Base-by-base conservation (phyloP, 1,140 invertebrate species). In the Cotesia glomerata region DNA sequence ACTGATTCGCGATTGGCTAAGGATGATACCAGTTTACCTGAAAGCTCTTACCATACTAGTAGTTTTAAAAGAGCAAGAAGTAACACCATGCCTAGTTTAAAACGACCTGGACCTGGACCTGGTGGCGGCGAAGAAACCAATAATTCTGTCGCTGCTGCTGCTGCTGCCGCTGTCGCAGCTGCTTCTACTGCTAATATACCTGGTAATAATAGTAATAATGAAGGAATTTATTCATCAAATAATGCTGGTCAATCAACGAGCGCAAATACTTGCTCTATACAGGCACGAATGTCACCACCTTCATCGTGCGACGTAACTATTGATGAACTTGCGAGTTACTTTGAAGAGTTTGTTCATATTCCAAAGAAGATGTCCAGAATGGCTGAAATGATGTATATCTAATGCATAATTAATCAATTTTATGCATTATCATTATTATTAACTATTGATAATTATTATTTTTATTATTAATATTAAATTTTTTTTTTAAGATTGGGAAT, bases 361-460 rank as follows among this genome's bases (percentile, higher is more conserved):
- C 96, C 96, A 74, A 96, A 95, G 86, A 97, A 97, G 85, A 97
- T 97, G 96, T 97, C 95, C 39, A 92, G 93, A 63, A 97, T 97
- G 95, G 96, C 96, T 67, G 95, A 97, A 88, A 96, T 97, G 95
- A 97, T 97, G 95, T 97, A 97, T 84, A 97, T 95, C 88, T 97
- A 90, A 91, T 77, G 26, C 18, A 69, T 52, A 45, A 11, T 45
- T 54, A 14, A n/a, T 54, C 13, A 16, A 14, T 13, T 54, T 54
- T 13, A n/a, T 54, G 52, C 13, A 54, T 26, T 26, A 2, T 26
- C 26, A 5, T 7, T 14, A 13, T 54, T 54, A 14, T n/a, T 45
- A 11, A 7, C 8, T 11, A 45, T 45, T 45, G 2, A 45, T 45
- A 9, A 45, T 45, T 54, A 18, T 16, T 54, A 54, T n/a, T 54